Conservation (phyloP, 2,888 invertebrate genomes). For the Anthrax anthrax region DNA sequence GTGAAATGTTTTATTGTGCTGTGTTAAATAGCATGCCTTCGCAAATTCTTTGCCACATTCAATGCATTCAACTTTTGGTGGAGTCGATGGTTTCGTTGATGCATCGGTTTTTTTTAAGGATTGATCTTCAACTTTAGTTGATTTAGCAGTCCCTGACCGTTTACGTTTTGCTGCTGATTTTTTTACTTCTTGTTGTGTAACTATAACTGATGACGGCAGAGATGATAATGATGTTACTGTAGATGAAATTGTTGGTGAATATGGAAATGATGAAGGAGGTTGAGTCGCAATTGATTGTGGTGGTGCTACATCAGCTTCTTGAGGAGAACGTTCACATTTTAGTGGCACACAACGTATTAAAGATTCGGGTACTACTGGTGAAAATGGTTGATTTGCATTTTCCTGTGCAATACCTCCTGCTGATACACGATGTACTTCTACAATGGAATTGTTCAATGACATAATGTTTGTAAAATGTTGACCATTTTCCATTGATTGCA, state of each 20-base stretch:
- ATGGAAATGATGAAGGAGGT: conserved; percentile 15
- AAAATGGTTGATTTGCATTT: conserved; percentile 13
- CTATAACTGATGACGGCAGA: conserved; percentile 8
- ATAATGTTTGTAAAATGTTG: conserved; percentile 3
- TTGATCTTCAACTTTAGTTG: conserved; percentile 1
- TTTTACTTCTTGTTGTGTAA: conserved; percentile 17
- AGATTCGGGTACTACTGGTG: conserved; percentile 19
- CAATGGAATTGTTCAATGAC: conserved; percentile 7
- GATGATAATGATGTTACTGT: conserved; percentile 7
- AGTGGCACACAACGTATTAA: conserved; percentile 21
- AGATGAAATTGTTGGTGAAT: conserved; percentile 26
- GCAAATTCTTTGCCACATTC: conserved; percentile 75
- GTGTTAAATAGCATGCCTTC: conserved; percentile 75
- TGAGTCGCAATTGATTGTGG: conserved; percentile 19
- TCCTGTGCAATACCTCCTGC: conserved; percentile 15
- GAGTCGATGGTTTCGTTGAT: conserved; percentile 16
- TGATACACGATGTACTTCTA: conserved; percentile 16
- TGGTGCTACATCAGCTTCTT: conserved; percentile 29
- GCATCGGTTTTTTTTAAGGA: conserved; percentile 6
- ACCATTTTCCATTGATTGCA: conserved; percentile 14
- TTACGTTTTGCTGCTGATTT: conserved; percentile 26
- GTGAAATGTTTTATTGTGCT: conserved; percentile 82
- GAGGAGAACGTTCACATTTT: conserved; percentile 23
- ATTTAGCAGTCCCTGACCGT: conserved; percentile 19
- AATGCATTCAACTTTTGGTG: conserved; percentile 46